phyloP scores from a whole-genome alignment of 2,797 vertebrate genomes.

The Salarias fasciatus region DNA sequence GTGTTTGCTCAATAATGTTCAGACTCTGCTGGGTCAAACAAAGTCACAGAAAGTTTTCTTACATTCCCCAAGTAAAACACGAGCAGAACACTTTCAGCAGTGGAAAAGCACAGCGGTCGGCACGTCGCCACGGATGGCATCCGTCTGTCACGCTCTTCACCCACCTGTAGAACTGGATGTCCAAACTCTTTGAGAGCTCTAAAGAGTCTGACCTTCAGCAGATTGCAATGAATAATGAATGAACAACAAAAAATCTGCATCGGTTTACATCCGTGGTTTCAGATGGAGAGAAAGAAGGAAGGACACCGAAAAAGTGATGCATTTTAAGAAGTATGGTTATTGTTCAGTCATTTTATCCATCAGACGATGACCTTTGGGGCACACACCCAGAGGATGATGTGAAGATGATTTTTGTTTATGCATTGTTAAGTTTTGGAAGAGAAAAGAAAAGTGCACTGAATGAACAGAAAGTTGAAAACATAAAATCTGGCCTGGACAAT shows the following conservation, averaged over 20 bases:
- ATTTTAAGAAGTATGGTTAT: constrained; percentile 37
- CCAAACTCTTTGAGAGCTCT: constrained; percentile 42
- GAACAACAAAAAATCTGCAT: constrained; percentile 28
- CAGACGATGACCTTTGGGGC: constrained; percentile 37
- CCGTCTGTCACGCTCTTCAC: constrained; percentile 21
- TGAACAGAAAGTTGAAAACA: no score
- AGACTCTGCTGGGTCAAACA: not conserved
- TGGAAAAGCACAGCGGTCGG: constrained; percentile 7
- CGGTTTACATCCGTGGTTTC: constrained; percentile 28
- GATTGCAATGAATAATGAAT: constrained; percentile 58
- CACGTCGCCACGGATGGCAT: constrained; percentile 20
- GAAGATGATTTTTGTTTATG: no score
- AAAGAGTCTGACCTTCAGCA: constrained; percentile 52
- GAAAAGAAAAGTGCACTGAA: no score
- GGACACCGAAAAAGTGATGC: constrained; percentile 22
- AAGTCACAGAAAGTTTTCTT: not conserved
- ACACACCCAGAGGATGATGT: not conserved
- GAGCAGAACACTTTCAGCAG: constrained; percentile 4
- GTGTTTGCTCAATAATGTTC: not conserved
- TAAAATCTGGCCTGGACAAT: no score
- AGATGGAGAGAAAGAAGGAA: constrained; percentile 6
- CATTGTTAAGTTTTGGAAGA: no score
- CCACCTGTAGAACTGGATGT: constrained; percentile 40
- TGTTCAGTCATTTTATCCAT: constrained; percentile 28
- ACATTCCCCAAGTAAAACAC: constrained; percentile 3